phyloP scores from a whole-genome alignment of 1,140 invertebrate species.

The Drosophila tsacasi region DNA sequence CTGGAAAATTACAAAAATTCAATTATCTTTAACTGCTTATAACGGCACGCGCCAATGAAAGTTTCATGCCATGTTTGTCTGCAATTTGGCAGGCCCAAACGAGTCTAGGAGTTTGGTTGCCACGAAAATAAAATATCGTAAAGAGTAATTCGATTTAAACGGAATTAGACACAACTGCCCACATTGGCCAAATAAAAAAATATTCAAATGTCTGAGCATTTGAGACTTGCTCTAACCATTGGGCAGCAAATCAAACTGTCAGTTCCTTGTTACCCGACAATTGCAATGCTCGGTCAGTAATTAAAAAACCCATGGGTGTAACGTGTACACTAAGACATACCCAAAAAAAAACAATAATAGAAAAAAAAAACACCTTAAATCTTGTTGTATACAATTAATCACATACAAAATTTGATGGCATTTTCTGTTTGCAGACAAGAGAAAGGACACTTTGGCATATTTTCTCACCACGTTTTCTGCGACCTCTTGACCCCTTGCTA shows the following conservation, averaged over 20 bases:
- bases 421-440: too few species aligned
- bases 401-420: neutral
- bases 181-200: constrained; percentile 20
- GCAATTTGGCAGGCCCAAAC: constrained; percentile 43
- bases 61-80: constrained; percentile 36
- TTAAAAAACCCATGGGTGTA: constrained; percentile 31
- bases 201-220: constrained; percentile 30
- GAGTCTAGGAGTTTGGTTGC: constrained; percentile 38
- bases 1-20: constrained; percentile 50
- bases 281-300: constrained; percentile 17
- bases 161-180: constrained; percentile 22
- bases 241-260: constrained; percentile 42
- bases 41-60: constrained; percentile 65
- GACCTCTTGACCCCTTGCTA: neutral
- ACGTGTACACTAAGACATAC: neutral
- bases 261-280: constrained; percentile 15
- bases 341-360: neutral
- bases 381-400: neutral
- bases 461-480: too few species aligned
- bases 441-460: too few species aligned
- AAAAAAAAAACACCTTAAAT: neutral
- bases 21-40: constrained; percentile 57
- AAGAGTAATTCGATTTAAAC: constrained; percentile 32
- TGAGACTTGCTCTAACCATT: constrained; percentile 7
- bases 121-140: neutral